Percentiles rank a stretch among this genome's conserved stretches.
Evolutionary conservation across 2,113 vertebrate genomes (phyloP).

Genomic region (Nycticryphes semicollaris): DNA sequence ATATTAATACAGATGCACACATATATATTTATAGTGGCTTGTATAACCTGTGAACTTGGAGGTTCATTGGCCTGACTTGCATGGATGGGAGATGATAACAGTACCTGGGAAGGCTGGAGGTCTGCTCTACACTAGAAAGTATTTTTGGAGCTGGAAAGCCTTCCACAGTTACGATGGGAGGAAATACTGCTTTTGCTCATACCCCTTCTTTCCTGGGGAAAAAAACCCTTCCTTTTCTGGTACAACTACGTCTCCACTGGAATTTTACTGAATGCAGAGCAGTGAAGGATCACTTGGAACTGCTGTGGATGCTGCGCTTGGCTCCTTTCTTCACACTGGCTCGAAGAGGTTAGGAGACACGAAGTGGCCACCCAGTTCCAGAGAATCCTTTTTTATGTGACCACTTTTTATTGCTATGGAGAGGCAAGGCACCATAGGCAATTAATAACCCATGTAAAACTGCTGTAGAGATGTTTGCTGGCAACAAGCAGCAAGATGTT

Average conservation of each 20-base stretch:
- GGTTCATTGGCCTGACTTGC: background rate
- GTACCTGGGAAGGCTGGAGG: background rate
- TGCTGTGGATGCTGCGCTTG: background rate
- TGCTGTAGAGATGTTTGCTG: background rate
- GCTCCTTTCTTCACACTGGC: background rate
- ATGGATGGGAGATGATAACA: background rate
- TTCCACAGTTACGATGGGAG: background rate
- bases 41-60: background rate
- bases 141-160: background rate
- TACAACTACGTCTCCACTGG: background rate
- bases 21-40: background rate
- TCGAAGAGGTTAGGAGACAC: background rate
- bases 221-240: background rate
- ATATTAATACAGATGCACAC: background rate
- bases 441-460: background rate
- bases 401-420: background rate
- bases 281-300: background rate
- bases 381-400: background rate
- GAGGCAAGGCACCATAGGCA: background rate
- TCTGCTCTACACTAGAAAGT: background rate
- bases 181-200: background rate
- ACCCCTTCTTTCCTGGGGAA: background rate
- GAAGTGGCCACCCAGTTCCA: background rate
- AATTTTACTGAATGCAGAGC: background rate
- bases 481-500: background rate